A percentile compares a stretch with the other conserved stretches of the same genome.
Evolutionary conservation across 35 echinoderm and acorn worm species (phyloP).

Genomic region (Acanthaster planci): DNA sequence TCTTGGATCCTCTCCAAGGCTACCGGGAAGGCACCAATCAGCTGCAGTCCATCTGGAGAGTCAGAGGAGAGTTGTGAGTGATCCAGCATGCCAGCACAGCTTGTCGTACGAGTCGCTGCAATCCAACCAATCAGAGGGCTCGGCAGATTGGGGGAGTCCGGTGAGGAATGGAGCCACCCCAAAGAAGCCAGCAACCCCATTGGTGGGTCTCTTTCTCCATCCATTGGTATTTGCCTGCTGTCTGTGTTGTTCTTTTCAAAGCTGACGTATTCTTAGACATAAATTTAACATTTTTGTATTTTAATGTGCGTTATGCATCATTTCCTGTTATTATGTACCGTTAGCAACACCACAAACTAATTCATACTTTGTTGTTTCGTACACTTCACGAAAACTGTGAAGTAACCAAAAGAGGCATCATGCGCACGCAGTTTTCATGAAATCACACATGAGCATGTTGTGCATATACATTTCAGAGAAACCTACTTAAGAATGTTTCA

Average conservation of each 20-base stretch:
- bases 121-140: slow-evolving; percentile 42
- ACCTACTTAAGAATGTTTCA: too few relatives aligned
- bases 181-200: slow-evolving; percentile 44
- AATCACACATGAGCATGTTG: too few relatives aligned
- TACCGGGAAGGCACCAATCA: neutral
- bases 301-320: too few relatives aligned
- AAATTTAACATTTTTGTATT: too few relatives aligned
- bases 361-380: too few relatives aligned
- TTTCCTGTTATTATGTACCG: too few relatives aligned
- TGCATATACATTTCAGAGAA: too few relatives aligned
- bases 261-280: too few relatives aligned
- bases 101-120: slow-evolving; percentile 46
- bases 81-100: slow-evolving; percentile 31
- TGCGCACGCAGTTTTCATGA: too few relatives aligned
- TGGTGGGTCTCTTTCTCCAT: slow-evolving; percentile 13
- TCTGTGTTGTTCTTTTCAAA: neutral
- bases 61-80: slow-evolving; percentile 8
- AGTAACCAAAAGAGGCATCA: too few relatives aligned
- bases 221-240: neutral
- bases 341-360: too few relatives aligned
- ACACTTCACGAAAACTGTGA: too few relatives aligned
- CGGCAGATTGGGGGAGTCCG: slow-evolving; percentile 47
- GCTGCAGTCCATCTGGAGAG: neutral
- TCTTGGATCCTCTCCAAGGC: neutral
- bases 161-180: slow-evolving; percentile 23